Conservation (phyloP, 2,797 vertebrate genomes). For the Chaunax sp. region DNA sequence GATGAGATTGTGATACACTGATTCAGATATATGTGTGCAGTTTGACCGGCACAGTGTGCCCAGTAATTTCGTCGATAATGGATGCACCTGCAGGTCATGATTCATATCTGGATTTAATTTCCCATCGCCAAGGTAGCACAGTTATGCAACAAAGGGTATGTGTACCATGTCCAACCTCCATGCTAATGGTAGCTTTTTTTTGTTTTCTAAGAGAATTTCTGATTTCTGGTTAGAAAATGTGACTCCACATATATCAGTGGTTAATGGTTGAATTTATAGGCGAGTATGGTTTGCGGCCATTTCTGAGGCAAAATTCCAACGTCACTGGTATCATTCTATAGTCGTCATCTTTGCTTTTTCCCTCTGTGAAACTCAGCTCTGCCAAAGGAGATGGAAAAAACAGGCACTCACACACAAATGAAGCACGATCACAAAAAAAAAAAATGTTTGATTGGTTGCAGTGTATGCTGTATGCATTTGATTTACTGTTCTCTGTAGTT, state of each 20-base stretch:
- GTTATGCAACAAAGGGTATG: too few species aligned
- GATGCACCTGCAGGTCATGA: neutral
- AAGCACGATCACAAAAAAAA: neutral
- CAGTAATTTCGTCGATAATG: neutral
- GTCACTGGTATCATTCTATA: neutral
- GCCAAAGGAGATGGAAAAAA: slow-evolving; percentile 26
- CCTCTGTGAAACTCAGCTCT: slow-evolving; percentile 28
- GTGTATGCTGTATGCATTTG: too few species aligned
- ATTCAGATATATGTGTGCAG: neutral
- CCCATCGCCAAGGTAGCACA: too few species aligned
- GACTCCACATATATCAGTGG: too few species aligned
- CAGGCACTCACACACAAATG: slow-evolving; percentile 5
- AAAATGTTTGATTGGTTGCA: too few species aligned
- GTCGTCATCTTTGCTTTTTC: too few species aligned
- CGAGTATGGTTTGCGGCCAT: slow-evolving; percentile 10
- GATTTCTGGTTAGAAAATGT: neutral
- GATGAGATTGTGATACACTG: neutral
- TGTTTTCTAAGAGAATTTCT: neutral
- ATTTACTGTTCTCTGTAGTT: too few species aligned
- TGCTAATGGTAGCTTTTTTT: too few species aligned
- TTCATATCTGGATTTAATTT: neutral
- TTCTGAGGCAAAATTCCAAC: neutral
- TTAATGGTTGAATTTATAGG: too few species aligned
- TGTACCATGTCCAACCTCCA: too few species aligned
- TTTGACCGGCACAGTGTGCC: neutral